Percentiles rank a stretch among this genome's conserved stretches.
These are phyloP conservation scores for Tiliqua scincoides DNA, from an alignment of 2,113 vertebrate species.

Conservation along the genomic window DNA sequence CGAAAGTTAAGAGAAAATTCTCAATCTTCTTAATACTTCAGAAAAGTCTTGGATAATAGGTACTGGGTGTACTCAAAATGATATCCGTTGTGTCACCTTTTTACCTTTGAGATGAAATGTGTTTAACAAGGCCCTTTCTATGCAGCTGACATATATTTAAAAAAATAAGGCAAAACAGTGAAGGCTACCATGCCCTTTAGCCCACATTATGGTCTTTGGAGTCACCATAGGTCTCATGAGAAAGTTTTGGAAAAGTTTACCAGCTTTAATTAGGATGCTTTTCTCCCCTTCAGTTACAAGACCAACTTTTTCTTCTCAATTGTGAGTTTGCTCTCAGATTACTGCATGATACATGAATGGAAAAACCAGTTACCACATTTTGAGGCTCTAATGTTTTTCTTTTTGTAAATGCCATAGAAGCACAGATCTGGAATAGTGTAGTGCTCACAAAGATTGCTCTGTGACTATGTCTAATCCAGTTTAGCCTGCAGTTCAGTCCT, in stretches of 20 bases:
- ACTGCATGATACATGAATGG: not conserved
- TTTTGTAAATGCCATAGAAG: not conserved
- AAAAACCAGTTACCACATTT: not conserved
- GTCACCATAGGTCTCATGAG: constrained; percentile 25
- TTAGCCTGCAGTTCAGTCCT: too few relatives aligned
- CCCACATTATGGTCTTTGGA: constrained; percentile 3
- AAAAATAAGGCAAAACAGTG: constrained; percentile 29
- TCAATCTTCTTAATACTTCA: not conserved
- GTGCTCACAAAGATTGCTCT: too few relatives aligned
- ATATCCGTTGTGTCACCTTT: not conserved
- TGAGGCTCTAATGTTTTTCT: not conserved
- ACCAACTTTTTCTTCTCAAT: not conserved
- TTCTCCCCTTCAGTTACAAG: not conserved
- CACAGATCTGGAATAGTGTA: not conserved
- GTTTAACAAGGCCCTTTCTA: constrained; percentile 25
- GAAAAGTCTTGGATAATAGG: constrained; percentile 2
- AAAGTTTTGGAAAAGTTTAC: constrained; percentile 35
- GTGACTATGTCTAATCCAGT: too few relatives aligned
- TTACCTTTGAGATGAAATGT: constrained; percentile 10
- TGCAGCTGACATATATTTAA: constrained; percentile 38
- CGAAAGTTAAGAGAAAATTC: not conserved
- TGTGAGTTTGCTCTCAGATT: not conserved
- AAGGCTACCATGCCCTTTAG: constrained; percentile 42
- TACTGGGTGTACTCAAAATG: not conserved
- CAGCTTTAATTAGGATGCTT: constrained; percentile 29